Evolutionary conservation across 2,113 vertebrate species (phyloP), one percentile per base, ranked within the genome.

Genomic region (Thalassarche chlororhynchos): DNA sequence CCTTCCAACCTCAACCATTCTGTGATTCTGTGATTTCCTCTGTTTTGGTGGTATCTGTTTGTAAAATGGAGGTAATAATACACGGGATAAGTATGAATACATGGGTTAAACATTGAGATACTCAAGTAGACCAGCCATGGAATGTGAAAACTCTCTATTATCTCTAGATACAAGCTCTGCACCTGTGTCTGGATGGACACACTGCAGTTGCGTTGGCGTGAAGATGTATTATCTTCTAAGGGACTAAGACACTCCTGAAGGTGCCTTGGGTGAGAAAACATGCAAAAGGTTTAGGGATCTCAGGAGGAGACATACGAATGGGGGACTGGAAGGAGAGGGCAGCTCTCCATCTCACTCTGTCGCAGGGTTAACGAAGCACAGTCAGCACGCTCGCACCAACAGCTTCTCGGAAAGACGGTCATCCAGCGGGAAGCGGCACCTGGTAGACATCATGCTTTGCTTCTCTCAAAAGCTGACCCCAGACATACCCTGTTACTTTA

Each of bases 291-390:
- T 89, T 54, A 57, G 36, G 23, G 31, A 34, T 28, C 9, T 31
- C 19, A 14, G 8, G 31, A 87, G 32, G n/a, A 60, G 38, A 36
- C 0, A 0, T 8, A 32, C 0, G 0, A 38, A 34, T 23, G 51
- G 49, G 69, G 32, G 15, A 6, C 0, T 64, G 62, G 44, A 32
- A 93, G 38, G 47, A 76, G 72, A 9, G 23, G 9, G 12, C 47
- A 57, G 62, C 8, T 84, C 38, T 81, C 46, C 46, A 8, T 18
- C 72, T 36, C 51, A 8, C 5, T 23, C 8, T 1, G 0, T 14
- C 2, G 1, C 10, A 29, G 21, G 20, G 71, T 12, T 44, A 49
- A 17, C 2, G 1, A 25, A 49, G 28, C 52, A 16, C 34, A 12
- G 25, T 4, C 10, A 31, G 23, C 17, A 42, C 1, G 1, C 57